phyloP scores from a whole-genome alignment of 2,797 vertebrate species.

The Chloroceryle inda region DNA sequence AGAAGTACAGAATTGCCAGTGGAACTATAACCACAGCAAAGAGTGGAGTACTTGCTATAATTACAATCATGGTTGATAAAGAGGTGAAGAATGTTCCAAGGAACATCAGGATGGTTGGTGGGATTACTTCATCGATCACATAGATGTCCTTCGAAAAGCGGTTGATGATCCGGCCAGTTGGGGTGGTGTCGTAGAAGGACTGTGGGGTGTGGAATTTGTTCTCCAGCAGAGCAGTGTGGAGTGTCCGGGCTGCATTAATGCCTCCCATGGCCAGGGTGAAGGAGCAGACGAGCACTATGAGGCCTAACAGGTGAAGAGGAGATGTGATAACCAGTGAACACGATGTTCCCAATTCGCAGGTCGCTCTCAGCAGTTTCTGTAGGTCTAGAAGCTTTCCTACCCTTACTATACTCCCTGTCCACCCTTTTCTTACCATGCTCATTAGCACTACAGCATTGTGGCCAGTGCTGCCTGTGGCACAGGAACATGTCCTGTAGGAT shows the following conservation, averaged over 20 bases:
- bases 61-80: slow-evolving; percentile 90
- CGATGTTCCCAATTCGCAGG: accelerated
- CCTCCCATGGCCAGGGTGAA: slow-evolving; percentile 90
- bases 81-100: slow-evolving; percentile 88
- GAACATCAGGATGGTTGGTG: slow-evolving; percentile 90
- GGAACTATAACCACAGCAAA: slow-evolving; percentile 89
- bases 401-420: not conserved
- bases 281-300: slow-evolving; percentile 90
- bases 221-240: slow-evolving; percentile 87
- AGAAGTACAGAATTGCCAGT: slow-evolving; percentile 87
- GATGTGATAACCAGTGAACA: accelerated
- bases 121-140: slow-evolving; percentile 92
- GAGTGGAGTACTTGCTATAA: slow-evolving; percentile 89
- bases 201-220: slow-evolving; percentile 94
- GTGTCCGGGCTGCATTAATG: slow-evolving; percentile 86
- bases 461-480: not conserved
- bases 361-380: not conserved
- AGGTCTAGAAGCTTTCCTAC: not conserved
- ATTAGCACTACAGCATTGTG: accelerated
- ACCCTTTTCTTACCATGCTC: not conserved
- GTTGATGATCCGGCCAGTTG: slow-evolving; percentile 94
- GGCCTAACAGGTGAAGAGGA: slow-evolving; percentile 76
- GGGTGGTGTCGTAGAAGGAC: slow-evolving; percentile 97
- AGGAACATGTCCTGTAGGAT: not conserved
- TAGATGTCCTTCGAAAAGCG: slow-evolving; percentile 97